Conservation (phyloP, 2,888 invertebrate genomes). For the Drosophila mayaguana region DNA sequence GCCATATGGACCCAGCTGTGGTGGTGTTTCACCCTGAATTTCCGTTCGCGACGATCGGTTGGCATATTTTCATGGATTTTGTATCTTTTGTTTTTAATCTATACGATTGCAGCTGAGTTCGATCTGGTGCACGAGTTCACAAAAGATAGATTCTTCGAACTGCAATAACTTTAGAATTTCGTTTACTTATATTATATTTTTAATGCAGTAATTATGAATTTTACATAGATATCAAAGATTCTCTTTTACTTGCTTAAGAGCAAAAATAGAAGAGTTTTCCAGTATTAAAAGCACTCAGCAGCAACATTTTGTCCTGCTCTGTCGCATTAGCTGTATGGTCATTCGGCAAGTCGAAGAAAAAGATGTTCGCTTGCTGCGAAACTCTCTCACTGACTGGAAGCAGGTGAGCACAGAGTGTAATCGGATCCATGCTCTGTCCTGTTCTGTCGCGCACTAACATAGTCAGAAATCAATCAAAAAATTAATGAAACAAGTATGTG, state of each 20-base stretch:
- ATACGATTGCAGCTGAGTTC: slow-evolving; percentile 29
- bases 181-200: background rate
- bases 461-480: too few species aligned
- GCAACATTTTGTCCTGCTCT: background rate
- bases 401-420: background rate
- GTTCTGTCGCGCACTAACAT: background rate
- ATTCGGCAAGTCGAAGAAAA: too few species aligned
- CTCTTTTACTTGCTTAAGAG: background rate
- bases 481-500: too few species aligned
- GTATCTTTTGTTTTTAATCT: slow-evolving; percentile 44
- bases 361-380: too few species aligned
- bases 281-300: too few species aligned
- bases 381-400: background rate
- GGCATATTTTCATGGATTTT: slow-evolving; percentile 45
- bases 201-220: background rate
- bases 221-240: background rate
- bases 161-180: background rate
- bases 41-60: slow-evolving; percentile 49
- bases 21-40: slow-evolving; percentile 51
- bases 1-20: slow-evolving; percentile 28
- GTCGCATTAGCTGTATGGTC: background rate
- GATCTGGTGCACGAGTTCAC: slow-evolving; percentile 36
- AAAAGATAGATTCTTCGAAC: background rate
- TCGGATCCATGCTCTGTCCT: background rate
- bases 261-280: background rate